phyloP scores from a whole-genome alignment of 2,797 vertebrate genomes.

The Triplophysa yarkandensis region DNA sequence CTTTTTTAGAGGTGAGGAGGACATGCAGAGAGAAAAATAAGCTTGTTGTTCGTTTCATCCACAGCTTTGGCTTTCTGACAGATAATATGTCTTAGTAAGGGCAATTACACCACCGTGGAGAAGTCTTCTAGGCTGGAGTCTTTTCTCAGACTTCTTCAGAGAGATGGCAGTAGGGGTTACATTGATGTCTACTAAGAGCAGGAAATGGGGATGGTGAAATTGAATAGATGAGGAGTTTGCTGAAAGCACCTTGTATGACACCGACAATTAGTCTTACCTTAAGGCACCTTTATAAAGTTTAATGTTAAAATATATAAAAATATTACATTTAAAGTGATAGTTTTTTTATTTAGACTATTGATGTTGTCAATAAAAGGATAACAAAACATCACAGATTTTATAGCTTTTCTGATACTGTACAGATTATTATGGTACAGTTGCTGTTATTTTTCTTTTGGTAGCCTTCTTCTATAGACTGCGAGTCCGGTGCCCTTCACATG shows the following conservation, averaged over 20 bases:
- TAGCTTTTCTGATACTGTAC: background rate
- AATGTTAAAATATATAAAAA: background rate
- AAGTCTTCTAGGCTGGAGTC: conserved; percentile 15
- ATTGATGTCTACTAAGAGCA: conserved; percentile 2
- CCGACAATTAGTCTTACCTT: conserved; percentile 4
- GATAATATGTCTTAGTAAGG: conserved; percentile 36
- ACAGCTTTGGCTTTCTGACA: conserved; percentile 5
- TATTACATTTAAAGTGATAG: too few species aligned
- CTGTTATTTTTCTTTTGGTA: background rate
- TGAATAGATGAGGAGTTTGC: background rate
- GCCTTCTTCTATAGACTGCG: background rate
- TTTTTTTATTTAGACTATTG: background rate
- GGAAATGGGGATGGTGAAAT: conserved; percentile 31
- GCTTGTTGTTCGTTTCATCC: conserved; percentile 32
- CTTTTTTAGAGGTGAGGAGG: conserved; percentile 34
- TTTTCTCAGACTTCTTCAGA: conserved; percentile 25
- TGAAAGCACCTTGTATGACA: conserved; percentile 28
- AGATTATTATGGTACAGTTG: background rate
- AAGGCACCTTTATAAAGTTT: background rate
- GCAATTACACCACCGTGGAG: conserved; percentile 29
- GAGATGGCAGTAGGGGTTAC: conserved; percentile 20
- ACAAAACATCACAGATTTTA: too few species aligned
- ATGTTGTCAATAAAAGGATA: too few species aligned
- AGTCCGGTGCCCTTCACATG: conserved; percentile 23
- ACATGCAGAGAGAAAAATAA: conserved; percentile 37